Base-by-base conservation (phyloP, 2,113 vertebrate genomes). In the Saccopteryx leptura region DNA sequence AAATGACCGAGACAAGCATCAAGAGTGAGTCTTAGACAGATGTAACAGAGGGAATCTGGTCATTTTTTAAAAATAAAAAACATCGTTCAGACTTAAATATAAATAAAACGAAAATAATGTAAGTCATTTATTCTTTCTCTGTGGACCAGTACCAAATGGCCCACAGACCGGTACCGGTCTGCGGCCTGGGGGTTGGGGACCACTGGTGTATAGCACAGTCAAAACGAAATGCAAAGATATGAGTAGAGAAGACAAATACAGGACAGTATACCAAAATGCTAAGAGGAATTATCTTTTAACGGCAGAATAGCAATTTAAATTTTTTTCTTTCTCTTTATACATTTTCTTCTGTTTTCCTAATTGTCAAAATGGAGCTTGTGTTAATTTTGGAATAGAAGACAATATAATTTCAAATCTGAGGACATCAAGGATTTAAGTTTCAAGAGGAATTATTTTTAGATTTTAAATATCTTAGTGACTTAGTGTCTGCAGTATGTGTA, bases 221-320 rank as follows among this genome's bases (percentile, higher is more conserved):
- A 93, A 90, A 91, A 65, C 9, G 39, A 54, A 31, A 69, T 26
- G 5, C 48, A 86, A 96, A 97, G 33, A 65, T 75, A 65, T 33
- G 21, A 84, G 7, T 76, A 69, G 80, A 85, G 81, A 91, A 78
- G 63, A 75, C n/a, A 76, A 90, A 74, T 9, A 18, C 26, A 72
- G 61, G 39, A 28, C 4, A 75, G 24, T 63, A 63, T 28, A 52
- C 2, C 39, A 48, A 80, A 66, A 85, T 50, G 13, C 14, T 24
- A 56, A 19, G 23, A 72, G 14, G 48, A 19, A 50, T 84, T 52
- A n/a, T 10, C 48, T 79, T 60, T 94, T 60, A 63, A 83, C 17
- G 54, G 6, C 26, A 83, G 23, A 69, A 84, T 46, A 75, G 19
- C 68, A n/a, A 69, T 65, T n/a, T 75, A 28, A 61, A 54, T 69